Conservation (phyloP, 1,140 invertebrate genomes). For the Drosophila busckii region DNA sequence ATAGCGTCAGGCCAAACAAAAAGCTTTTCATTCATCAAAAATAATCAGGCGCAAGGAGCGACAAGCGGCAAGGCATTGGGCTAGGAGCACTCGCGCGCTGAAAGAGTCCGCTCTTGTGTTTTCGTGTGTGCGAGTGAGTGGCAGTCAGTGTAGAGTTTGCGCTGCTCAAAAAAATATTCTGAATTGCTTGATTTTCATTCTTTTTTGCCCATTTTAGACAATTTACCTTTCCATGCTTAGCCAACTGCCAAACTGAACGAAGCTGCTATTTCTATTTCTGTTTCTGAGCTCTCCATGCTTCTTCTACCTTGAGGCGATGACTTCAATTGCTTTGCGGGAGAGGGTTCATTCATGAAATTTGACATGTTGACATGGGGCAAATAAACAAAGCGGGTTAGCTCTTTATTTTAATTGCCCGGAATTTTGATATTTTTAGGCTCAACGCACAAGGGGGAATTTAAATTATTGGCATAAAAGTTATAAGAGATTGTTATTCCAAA, state of each 20-base stretch:
- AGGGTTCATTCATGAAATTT: conserved; percentile 69
- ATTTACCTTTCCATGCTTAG: conserved; percentile 41
- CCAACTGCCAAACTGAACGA: conserved; percentile 58
- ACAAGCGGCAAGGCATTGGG: too few relatives aligned
- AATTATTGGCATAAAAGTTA: too few relatives aligned
- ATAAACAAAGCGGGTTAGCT: conserved; percentile 51
- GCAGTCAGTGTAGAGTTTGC: conserved; percentile 50
- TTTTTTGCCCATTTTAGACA: conserved; percentile 54
- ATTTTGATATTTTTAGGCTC: conserved; percentile 46
- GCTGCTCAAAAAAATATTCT: conserved; percentile 42
- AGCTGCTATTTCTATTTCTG: conserved; percentile 34
- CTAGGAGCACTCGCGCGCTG: too few relatives aligned
- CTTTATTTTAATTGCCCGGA: conserved; percentile 56
- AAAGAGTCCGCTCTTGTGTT: not conserved
- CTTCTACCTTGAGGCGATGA: conserved; percentile 22
- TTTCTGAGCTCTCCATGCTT: conserved; percentile 2
- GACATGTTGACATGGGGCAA: conserved; percentile 43
- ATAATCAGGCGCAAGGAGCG: conserved; percentile 40
- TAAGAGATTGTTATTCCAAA: too few relatives aligned
- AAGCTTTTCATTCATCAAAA: conserved; percentile 76
- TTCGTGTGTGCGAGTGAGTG: conserved; percentile 9
- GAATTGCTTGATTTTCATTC: too few relatives aligned
- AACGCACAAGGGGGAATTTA: conserved; percentile 8
- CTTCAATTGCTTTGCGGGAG: conserved; percentile 47
- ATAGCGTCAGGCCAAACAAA: conserved; percentile 56